These are phyloP conservation scores for Vidua chalybeata DNA, from an alignment of 2,113 vertebrate genomes.

Conservation along the genomic window DNA sequence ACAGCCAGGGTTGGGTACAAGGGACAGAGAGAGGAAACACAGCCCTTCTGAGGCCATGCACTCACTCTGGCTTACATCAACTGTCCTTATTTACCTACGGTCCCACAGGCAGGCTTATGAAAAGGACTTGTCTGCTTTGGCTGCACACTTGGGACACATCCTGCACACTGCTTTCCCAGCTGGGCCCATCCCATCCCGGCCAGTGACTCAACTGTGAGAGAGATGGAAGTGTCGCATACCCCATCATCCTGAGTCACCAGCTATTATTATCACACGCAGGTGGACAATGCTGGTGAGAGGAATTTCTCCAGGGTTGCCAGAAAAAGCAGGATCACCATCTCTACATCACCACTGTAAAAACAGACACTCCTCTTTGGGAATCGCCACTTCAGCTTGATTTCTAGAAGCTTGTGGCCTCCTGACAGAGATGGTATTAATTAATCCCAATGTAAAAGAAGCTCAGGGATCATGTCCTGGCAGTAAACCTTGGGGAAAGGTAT, in stretches of 20 bases:
- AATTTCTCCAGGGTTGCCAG: conserved; percentile 34
- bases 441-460: background rate
- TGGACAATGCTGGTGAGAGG: background rate
- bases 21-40: background rate
- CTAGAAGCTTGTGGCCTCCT: background rate
- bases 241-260: conserved; percentile 23
- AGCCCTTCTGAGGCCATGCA: background rate
- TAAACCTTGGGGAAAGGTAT: background rate
- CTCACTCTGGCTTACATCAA: background rate
- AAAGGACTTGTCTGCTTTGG: conserved; percentile 15
- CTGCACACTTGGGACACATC: conserved; percentile 40
- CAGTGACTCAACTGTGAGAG: conserved; percentile 40
- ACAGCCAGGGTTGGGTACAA: background rate
- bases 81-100: background rate
- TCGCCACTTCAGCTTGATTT: background rate
- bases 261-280: conserved; percentile 19
- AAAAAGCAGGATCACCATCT: background rate
- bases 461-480: background rate
- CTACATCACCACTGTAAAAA: conserved; percentile 23
- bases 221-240: conserved; percentile 30
- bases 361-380: background rate
- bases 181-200: conserved; percentile 43
- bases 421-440: background rate
- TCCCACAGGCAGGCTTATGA: background rate
- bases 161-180: conserved; percentile 57